Percentiles rank a stretch among this genome's conserved stretches.
These are phyloP conservation scores for Alloplasta piceator DNA, from an alignment of 2,888 invertebrate genomes.

Conservation along the genomic window DNA sequence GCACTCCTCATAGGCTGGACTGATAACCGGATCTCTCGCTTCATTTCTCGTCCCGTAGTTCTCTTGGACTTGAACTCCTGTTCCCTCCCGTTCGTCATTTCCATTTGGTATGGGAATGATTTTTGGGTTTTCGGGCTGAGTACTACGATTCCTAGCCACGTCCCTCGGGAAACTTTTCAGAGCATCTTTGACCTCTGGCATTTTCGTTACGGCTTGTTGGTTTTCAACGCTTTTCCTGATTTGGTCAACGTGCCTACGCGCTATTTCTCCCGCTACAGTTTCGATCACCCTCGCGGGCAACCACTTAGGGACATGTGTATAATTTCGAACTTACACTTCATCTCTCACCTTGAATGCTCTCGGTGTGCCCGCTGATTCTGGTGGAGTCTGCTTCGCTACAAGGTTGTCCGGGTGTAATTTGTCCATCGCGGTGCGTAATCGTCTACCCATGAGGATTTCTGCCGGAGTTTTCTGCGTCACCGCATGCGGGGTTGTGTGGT, in stretches of 20 bases:
- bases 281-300: not conserved
- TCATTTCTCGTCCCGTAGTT: not conserved
- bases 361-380: not conserved
- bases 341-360: not conserved
- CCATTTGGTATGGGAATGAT: not conserved
- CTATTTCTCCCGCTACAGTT: not conserved
- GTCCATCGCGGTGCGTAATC: conserved; percentile 31
- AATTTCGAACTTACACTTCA: not conserved
- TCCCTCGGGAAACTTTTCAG: not conserved
- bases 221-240: not conserved
- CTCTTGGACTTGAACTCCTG: not conserved
- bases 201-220: not conserved
- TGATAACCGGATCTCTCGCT: not conserved
- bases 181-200: not conserved
- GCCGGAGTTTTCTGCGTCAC: conserved; percentile 58
- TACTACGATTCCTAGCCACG: not conserved
- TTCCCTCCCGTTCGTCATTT: not conserved
- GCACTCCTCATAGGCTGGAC: not conserved
- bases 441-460: conserved; percentile 64
- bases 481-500: conserved; percentile 60
- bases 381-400: not conserved
- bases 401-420: conserved; percentile 29
- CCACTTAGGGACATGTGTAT: not conserved
- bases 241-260: not conserved
- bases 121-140: not conserved